Conservation (phyloP, 2,888 invertebrate species). For the Thymelicus acteon region DNA sequence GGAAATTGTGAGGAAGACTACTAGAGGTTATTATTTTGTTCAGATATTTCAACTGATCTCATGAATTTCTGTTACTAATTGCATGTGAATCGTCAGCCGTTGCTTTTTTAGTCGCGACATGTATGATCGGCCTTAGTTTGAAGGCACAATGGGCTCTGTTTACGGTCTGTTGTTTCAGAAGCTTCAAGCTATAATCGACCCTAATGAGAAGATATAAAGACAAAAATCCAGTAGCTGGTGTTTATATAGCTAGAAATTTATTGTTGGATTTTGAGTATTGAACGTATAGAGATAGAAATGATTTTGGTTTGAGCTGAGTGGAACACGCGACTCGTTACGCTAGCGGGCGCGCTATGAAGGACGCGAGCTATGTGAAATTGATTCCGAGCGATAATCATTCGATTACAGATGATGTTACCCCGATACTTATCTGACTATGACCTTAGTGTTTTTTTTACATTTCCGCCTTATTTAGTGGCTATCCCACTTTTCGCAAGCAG, state of each 20-base stretch:
- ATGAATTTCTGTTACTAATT: neutral
- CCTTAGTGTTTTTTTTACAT: slow-evolving; percentile 19
- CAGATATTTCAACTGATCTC: neutral
- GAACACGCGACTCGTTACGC: slow-evolving; percentile 67
- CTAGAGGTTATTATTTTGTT: too few relatives aligned
- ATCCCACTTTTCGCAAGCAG: neutral
- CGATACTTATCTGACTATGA: slow-evolving; percentile 33
- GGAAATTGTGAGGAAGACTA: too few relatives aligned
- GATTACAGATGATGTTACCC: slow-evolving; percentile 34
- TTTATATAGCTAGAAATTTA: neutral
- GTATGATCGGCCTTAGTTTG: slow-evolving; percentile 41
- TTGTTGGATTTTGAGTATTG: slow-evolving; percentile 21
- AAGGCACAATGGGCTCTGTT: slow-evolving; percentile 49
- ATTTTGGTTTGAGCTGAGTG: slow-evolving; percentile 26
- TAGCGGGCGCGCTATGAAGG: slow-evolving; percentile 56
- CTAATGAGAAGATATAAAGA: slow-evolving; percentile 27
- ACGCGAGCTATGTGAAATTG: slow-evolving; percentile 65
- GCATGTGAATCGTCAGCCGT: neutral
- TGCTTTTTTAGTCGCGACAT: slow-evolving; percentile 9
- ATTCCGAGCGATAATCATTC: slow-evolving; percentile 47
- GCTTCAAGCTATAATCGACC: slow-evolving; percentile 39
- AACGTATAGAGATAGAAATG: slow-evolving; percentile 29
- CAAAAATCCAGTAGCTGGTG: neutral
- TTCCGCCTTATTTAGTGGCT: slow-evolving; percentile 7
- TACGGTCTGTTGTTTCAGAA: slow-evolving; percentile 32